Evolutionary conservation across 2,888 invertebrate species (phyloP).

Genomic region (Dolomedes plantarius): DNA sequence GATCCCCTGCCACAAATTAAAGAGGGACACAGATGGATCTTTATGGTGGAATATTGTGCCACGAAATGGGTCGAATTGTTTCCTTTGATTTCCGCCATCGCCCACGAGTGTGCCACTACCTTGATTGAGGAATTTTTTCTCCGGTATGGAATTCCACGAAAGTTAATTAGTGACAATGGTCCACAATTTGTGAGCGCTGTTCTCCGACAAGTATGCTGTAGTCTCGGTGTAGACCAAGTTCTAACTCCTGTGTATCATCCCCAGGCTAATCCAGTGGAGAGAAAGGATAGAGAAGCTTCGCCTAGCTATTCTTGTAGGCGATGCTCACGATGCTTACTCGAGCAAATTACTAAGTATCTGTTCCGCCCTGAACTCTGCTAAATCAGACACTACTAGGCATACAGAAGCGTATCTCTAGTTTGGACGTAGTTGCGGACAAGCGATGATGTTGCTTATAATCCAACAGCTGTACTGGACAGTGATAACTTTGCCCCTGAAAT

Average conservation of each 20-base stretch:
- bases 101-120: conserved; percentile 1
- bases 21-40: background rate
- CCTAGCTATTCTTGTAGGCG: conserved; percentile 23
- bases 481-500: conserved; percentile 22
- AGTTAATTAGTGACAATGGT: conserved; percentile 33
- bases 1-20: background rate
- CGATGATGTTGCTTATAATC: conserved; percentile 6
- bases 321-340: conserved; percentile 20
- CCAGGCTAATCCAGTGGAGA: conserved; percentile 45
- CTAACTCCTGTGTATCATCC: conserved; percentile 34
- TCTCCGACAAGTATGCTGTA: background rate
- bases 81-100: background rate
- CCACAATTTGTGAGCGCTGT: conserved; percentile 1
- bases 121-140: conserved; percentile 35
- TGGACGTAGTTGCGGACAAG: conserved; percentile 26
- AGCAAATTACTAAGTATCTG: conserved; percentile 16
- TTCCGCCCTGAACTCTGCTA: conserved; percentile 29
- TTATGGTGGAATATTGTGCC: background rate
- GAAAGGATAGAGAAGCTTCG: conserved; percentile 29
- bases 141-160: conserved; percentile 27
- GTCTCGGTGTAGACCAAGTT: conserved; percentile 1
- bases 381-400: background rate
- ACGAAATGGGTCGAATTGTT: conserved; percentile 25
- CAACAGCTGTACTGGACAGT: background rate
- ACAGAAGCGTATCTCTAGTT: conserved; percentile 18